Conservation (phyloP, 2,797 vertebrate species). For the Aldrovandia affinis region DNA sequence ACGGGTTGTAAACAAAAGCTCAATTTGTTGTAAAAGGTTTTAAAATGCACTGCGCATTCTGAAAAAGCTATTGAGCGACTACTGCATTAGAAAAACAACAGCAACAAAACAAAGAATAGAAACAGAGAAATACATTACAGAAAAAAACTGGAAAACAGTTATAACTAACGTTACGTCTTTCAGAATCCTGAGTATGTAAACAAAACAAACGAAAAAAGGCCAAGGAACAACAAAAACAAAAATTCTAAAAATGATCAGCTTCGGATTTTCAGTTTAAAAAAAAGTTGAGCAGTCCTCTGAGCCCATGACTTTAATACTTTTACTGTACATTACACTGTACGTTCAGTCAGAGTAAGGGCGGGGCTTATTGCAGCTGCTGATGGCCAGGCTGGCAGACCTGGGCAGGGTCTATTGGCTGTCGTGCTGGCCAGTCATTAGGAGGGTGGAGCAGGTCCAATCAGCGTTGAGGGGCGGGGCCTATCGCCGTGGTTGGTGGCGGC, state of each 20-base stretch:
- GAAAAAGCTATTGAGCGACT: constrained; percentile 55
- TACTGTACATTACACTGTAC: constrained; percentile 13
- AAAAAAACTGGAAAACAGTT: constrained; percentile 45
- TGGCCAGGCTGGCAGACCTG: constrained; percentile 41
- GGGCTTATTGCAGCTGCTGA: constrained; percentile 63
- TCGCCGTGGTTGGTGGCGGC: constrained; percentile 75
- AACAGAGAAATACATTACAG: constrained; percentile 32
- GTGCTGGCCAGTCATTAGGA: background rate
- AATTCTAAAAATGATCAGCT: constrained; percentile 17
- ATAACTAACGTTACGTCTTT: constrained; percentile 57
- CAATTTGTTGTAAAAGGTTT: constrained; percentile 47
- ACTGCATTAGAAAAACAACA: constrained; percentile 54
- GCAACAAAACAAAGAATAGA: constrained; percentile 46
- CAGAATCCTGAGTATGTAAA: constrained; percentile 74
- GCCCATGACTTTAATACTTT: background rate
- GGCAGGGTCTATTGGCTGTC: constrained; percentile 40
- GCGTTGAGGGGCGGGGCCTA: constrained; percentile 38
- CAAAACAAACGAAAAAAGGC: constrained; percentile 28
- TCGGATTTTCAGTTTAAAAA: constrained; percentile 25
- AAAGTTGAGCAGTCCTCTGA: constrained; percentile 21
- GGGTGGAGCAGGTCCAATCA: constrained; percentile 35
- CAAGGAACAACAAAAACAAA: constrained; percentile 26
- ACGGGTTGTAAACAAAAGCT: background rate
- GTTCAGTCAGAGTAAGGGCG: constrained; percentile 30
- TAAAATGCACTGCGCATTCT: constrained; percentile 56